Percentiles rank a stretch among this genome's conserved stretches.
These are phyloP conservation scores for Charanyca ferruginea DNA, from an alignment of 2,888 invertebrate genomes.

Conservation along the genomic window DNA sequence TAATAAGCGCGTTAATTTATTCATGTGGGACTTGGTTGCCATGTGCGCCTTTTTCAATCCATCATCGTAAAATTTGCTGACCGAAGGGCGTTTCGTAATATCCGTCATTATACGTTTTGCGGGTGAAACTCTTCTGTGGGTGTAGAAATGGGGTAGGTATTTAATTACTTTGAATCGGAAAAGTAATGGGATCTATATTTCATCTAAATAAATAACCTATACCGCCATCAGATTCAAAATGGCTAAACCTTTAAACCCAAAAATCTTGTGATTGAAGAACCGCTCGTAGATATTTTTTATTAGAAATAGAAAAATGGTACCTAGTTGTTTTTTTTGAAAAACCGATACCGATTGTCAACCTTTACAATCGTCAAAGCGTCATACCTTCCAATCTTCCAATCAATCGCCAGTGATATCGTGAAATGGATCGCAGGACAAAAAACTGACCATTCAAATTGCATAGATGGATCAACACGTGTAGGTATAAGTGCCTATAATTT, in stretches of 20 bases:
- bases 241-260: not conserved
- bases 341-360: constrained; percentile 1
- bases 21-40: constrained; percentile 64
- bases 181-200: constrained; percentile 14
- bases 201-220: constrained; percentile 13
- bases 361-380: constrained; percentile 37
- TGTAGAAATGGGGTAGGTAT: constrained; percentile 22
- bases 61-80: constrained; percentile 68
- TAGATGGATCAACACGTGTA: not conserved
- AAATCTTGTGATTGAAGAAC: not conserved
- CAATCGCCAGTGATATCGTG: constrained; percentile 52
- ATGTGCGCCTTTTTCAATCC: constrained; percentile 68
- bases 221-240: not conserved
- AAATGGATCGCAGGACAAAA: constrained; percentile 49
- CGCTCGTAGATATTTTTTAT: not conserved
- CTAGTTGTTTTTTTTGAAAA: constrained; percentile 10
- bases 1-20: constrained; percentile 73
- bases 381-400: constrained; percentile 50
- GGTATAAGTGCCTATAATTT: not conserved
- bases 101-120: constrained; percentile 54
- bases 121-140: constrained; percentile 31
- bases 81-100: constrained; percentile 50
- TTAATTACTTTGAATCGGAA: constrained; percentile 27
- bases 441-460: constrained; percentile 26
- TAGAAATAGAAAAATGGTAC: not conserved